These are phyloP conservation scores for silkworm (Bombyx mori) DNA, from an alignment of 1,140 invertebrate species.

Conservation along the genomic window ASM3026992v2 NC_085114.1:10200501-10201000, in stretches of 20 bases:
- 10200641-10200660: constrained; percentile 80
- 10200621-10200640: constrained; percentile 88
- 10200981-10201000: neutral
- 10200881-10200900: no score
- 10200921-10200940: no score
- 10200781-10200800: constrained; percentile 80
- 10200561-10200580: no score
- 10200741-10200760: constrained; percentile 95
- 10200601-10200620: constrained; percentile 22
- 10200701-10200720: constrained; percentile 93
- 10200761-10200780: constrained; percentile 91
- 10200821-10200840: constrained; percentile 12
- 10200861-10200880: neutral
- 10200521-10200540: no score
- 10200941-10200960: neutral
- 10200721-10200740: constrained; percentile 84
- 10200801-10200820: constrained; percentile 73
- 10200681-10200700: constrained; percentile 83
- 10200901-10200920: no score
- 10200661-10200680: constrained; percentile 68
- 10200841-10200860: neutral
- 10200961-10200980: neutral
- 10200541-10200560: no score
- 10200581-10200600: neutral
- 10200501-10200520: no score